Percentiles rank a stretch among this genome's conserved stretches.
Evolutionary conservation across 2,113 vertebrate species (phyloP).

Genomic region (Rhagologus leucostigma): DNA sequence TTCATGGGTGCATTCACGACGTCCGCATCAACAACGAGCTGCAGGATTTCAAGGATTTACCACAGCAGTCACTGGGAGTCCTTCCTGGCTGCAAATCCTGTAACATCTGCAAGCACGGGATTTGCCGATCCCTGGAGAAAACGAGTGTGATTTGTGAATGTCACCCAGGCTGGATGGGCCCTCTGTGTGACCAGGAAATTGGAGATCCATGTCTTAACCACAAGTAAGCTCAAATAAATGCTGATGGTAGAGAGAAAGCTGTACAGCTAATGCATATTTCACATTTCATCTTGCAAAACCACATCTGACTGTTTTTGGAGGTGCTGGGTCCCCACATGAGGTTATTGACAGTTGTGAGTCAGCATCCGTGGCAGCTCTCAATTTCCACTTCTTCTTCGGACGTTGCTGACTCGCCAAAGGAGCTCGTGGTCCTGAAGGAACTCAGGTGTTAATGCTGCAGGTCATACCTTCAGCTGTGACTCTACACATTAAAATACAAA

Average conservation of each 20-base stretch:
- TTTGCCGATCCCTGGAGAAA: conserved; percentile 87
- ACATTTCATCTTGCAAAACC: neutral
- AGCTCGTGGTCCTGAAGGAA: neutral
- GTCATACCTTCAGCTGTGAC: neutral
- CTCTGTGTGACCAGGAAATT: conserved; percentile 85
- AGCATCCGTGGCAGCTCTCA: neutral
- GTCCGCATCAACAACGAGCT: conserved; percentile 91
- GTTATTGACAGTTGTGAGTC: neutral
- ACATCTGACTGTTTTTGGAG: neutral
- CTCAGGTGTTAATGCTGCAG: neutral
- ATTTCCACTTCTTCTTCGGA: neutral
- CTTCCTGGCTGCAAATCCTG: conserved; percentile 92
- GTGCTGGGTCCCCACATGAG: neutral
- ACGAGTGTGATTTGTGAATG: conserved; percentile 90
- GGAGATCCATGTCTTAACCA: conserved; percentile 80
- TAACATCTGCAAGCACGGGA: conserved; percentile 88
- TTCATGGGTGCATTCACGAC: conserved; percentile 92
- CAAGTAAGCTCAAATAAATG: conserved; percentile 73
- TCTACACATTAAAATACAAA: neutral
- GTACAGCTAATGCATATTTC: neutral
- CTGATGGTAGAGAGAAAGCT: neutral
- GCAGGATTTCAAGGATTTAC: conserved; percentile 86
- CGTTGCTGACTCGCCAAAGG: neutral
- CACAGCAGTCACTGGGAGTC: conserved; percentile 78
- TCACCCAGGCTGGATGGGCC: conserved; percentile 82